These are phyloP conservation scores for Emydoidea blandingii DNA, from an alignment of 2,797 vertebrate species.

Conservation along the genomic window DNA sequence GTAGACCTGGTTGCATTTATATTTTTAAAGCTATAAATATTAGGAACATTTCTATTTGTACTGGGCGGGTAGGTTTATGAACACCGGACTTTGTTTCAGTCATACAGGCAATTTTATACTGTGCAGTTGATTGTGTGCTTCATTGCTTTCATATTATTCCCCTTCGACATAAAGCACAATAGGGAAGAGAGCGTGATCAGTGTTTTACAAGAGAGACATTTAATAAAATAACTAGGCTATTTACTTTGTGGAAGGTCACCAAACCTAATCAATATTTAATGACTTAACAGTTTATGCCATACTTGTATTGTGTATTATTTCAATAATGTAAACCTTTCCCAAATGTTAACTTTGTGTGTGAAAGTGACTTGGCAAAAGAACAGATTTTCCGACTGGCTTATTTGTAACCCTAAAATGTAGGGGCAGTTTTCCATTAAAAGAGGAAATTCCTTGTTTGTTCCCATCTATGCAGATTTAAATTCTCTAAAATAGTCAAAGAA, in stretches of 20 bases:
- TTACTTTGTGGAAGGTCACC: neutral
- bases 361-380: neutral
- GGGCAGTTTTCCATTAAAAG: neutral
- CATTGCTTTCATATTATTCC: neutral
- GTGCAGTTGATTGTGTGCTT: neutral
- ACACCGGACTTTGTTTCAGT: accelerated
- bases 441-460: neutral
- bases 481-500: neutral
- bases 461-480: neutral
- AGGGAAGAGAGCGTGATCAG: neutral
- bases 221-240: neutral
- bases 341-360: neutral
- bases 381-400: neutral
- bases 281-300: neutral
- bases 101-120: neutral
- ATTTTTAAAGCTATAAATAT: neutral
- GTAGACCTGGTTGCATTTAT: neutral
- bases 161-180: neutral
- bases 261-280: neutral
- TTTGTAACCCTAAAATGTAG: neutral
- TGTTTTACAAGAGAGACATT: neutral
- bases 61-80: neutral
- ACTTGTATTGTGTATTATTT: neutral
- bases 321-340: neutral
- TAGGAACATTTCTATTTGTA: neutral